These are phyloP conservation scores for Todiramphus chloris DNA, from an alignment of 2,113 vertebrate genomes.

Conservation along the genomic window DNA sequence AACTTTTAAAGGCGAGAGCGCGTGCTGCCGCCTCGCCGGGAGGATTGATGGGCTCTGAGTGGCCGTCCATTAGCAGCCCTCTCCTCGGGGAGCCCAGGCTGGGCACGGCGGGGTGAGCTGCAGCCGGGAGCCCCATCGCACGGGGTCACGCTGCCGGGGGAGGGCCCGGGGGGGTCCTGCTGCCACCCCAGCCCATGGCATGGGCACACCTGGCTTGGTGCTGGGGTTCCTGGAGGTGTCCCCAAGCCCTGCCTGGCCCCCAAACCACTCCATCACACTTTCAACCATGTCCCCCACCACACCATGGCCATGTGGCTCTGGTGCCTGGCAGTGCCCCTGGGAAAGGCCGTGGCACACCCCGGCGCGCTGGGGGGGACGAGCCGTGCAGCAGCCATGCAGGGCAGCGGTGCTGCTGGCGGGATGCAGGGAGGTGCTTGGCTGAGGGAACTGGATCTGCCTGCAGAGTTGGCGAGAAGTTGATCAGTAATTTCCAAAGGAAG, in stretches of 20 bases:
- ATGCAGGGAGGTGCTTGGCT: background rate
- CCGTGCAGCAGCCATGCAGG: background rate
- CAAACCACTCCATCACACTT: fast-evolving
- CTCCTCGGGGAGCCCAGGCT: background rate
- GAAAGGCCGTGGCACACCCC: fast-evolving
- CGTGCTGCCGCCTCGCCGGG: background rate
- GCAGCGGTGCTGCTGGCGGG: background rate
- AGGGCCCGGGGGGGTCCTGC: fast-evolving
- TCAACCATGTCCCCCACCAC: fast-evolving
- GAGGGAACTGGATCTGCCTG: background rate
- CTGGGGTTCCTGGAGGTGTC: background rate
- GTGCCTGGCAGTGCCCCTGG: fast-evolving
- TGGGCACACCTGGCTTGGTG: background rate
- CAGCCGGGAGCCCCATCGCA: background rate
- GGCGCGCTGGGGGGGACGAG: background rate
- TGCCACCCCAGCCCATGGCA: background rate
- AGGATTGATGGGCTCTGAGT: background rate
- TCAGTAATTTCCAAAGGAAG: background rate
- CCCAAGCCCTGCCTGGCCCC: background rate
- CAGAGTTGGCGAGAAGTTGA: background rate
- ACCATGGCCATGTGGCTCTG: fast-evolving
- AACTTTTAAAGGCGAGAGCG: background rate
- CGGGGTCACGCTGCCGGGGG: fast-evolving
- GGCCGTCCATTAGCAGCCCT: background rate
- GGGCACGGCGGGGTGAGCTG: background rate